Evolutionary conservation across 2,797 vertebrate genomes (phyloP).

Genomic region (Silurus aristotelis): DNA sequence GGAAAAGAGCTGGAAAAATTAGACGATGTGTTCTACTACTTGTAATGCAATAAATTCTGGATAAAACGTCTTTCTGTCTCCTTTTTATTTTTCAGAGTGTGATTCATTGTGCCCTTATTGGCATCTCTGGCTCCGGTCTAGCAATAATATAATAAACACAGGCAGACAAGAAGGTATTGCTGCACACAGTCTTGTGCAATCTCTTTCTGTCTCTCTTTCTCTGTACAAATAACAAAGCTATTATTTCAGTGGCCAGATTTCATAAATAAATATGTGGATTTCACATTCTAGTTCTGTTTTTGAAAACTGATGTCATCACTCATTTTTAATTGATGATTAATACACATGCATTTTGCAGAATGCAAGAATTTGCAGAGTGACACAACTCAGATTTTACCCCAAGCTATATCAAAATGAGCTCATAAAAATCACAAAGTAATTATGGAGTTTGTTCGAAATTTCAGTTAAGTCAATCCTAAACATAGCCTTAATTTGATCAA

Average conservation of each 20-base stretch:
- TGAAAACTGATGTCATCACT: not conserved
- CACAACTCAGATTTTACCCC: too few species aligned
- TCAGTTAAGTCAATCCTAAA: too few species aligned
- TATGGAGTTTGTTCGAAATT: too few species aligned
- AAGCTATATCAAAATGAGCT: too few species aligned
- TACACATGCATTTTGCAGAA: too few species aligned
- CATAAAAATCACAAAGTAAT: too few species aligned
- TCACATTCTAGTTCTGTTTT: not conserved
- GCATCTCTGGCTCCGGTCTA: slow-evolving; percentile 33
- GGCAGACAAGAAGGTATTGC: slow-evolving; percentile 21
- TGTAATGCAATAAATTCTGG: slow-evolving; percentile 46
- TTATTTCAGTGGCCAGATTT: not conserved
- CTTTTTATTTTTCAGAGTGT: slow-evolving; percentile 25
- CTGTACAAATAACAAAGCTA: not conserved
- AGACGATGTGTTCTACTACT: slow-evolving; percentile 36
- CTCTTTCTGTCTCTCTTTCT: slow-evolving; percentile 3
- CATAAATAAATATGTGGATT: not conserved
- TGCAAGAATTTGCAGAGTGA: too few species aligned
- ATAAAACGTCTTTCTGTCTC: slow-evolving; percentile 40
- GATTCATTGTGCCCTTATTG: slow-evolving; percentile 10
- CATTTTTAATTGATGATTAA: too few species aligned
- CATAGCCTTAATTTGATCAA: too few species aligned
- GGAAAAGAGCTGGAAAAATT: slow-evolving; percentile 10
- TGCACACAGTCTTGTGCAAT: not conserved
- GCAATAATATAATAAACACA: slow-evolving; percentile 39